Base-by-base conservation (phyloP, 2,888 invertebrate species). In the Zygothrica quintamaculata region DNA sequence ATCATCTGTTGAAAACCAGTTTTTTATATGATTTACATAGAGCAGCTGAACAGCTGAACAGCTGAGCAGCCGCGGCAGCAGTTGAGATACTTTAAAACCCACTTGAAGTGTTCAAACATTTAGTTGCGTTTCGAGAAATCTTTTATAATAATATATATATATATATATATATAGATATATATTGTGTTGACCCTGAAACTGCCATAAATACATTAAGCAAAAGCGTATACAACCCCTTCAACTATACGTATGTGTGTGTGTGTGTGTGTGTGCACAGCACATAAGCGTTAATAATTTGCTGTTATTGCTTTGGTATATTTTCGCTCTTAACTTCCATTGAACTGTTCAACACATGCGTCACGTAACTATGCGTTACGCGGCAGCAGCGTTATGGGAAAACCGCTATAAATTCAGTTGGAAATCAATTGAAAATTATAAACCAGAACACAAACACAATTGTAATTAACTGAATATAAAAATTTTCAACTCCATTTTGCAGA, bases 181-280 rank as follows among this genome's bases (percentile, higher is more conserved):
- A 61, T 72, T 72, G 56, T 51, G 51, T 43, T 77, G 87, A 86
- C 82, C 82, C 87, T 82, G 82, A 82, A 84, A 72, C 39, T 74
- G 75, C 82, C 87, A 86, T 82, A 82, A 86, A 82, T 80, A 84
- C 73, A 84, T 84, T 86, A 86, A 86, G 64, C 84, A 69, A 84
- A 71, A 79, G 56, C 71, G 75, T 72, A 62, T 59, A 64, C 61
- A 59, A 65, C 56, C 13, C 51, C 36, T 12, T 29, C 4, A 46
- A 13, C 15, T 7, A 37, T 26, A 11, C 26, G 8, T 43, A 11
- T 36, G 8, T 43, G 42, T 46, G 6, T 51, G 43, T 37, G 37
- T 37, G 25, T 57, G 22, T 61, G 55, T 22, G 40, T 25, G 62
- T 65, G 75, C 51, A 61, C 34, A 47, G 69, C 60, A 72, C 18